A percentile compares a stretch with the other conserved stretches of the same genome.
Evolutionary conservation across 2,797 vertebrate genomes (phyloP).

Genomic region (Pangasius mekongensis): DNA sequence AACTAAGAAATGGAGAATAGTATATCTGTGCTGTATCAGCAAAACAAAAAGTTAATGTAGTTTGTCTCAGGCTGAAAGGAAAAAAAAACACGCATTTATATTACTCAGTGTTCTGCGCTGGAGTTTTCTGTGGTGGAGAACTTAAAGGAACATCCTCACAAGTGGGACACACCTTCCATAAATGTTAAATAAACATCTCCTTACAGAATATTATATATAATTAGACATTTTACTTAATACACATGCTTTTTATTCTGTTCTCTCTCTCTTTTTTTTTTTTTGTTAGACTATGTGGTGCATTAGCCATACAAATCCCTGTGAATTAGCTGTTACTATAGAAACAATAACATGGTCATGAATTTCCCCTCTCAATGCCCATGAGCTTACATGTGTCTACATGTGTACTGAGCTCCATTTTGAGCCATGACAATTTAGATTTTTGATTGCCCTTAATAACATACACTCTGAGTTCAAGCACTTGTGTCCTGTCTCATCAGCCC

Average conservation of each 20-base stretch:
- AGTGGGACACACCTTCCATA: background rate
- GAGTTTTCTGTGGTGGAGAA: background rate
- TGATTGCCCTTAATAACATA: background rate
- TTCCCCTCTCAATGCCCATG: background rate
- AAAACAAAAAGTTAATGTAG: background rate
- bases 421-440: background rate
- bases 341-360: background rate
- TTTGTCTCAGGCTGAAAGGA: background rate
- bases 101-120: background rate
- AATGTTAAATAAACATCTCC: background rate
- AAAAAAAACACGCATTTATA: background rate
- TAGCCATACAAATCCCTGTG: background rate
- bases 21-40: slow-evolving; percentile 8
- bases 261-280: background rate
- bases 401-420: background rate
- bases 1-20: background rate
- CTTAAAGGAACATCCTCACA: background rate
- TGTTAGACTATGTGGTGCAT: background rate
- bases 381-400: background rate
- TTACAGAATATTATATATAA: background rate
- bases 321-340: background rate
- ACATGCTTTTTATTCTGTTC: background rate
- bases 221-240: background rate
- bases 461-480: background rate
- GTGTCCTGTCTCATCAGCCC: background rate